Conservation (phyloP, 2,888 invertebrate genomes). For the Athrips mouffetella region DNA sequence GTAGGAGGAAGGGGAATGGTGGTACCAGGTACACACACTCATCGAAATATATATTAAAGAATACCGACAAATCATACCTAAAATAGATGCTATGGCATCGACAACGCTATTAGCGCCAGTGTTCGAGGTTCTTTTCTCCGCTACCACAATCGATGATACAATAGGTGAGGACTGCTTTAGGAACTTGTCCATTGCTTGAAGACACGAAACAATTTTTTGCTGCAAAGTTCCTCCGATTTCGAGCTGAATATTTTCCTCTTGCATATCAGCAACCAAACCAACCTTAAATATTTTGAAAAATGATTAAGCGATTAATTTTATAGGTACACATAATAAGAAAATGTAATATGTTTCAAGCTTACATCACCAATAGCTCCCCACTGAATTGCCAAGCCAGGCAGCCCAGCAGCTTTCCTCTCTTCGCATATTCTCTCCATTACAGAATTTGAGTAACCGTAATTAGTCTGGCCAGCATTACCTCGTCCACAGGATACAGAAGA, state of each 20-base stretch:
- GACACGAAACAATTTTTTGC: constrained; percentile 90
- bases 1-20: no score
- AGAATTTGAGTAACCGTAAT: constrained; percentile 94
- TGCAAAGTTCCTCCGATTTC: constrained; percentile 90
- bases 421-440: constrained; percentile 94
- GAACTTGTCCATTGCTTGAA: constrained; percentile 85
- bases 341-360: constrained; percentile 57
- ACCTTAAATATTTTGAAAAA: constrained; percentile 52
- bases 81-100: constrained; percentile 83
- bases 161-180: constrained; percentile 83
- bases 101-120: constrained; percentile 82
- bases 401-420: constrained; percentile 80
- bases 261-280: constrained; percentile 89
- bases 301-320: background rate
- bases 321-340: background rate
- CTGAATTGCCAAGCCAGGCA: constrained; percentile 90
- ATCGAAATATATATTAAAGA: no score
- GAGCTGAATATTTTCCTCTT: constrained; percentile 82
- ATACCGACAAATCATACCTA: constrained; percentile 60
- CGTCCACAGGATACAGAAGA: constrained; percentile 96
- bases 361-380: constrained; percentile 97
- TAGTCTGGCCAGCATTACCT: constrained; percentile 94
- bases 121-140: constrained; percentile 84
- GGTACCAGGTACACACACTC: no score
- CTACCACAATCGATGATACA: constrained; percentile 91